These are phyloP conservation scores for Thymelicus lineola DNA, from an alignment of 2,888 invertebrate species.

Conservation along the genomic window DNA sequence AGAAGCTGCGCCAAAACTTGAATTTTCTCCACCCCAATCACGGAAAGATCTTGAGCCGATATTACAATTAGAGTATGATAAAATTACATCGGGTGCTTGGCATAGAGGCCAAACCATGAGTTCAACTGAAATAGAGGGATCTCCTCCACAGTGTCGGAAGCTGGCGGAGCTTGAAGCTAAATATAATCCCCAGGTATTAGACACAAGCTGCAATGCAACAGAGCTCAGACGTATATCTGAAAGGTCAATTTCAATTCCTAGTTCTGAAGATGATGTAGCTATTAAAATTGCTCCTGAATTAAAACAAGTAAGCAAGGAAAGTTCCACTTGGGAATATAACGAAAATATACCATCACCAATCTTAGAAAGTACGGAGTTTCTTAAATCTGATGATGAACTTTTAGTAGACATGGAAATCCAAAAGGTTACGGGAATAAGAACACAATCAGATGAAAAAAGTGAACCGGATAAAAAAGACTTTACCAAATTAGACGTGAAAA, in stretches of 20 bases:
- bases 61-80: constrained; percentile 89
- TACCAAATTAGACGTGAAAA: constrained; percentile 67
- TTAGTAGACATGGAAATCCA: constrained; percentile 83
- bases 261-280: constrained; percentile 90
- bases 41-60: constrained; percentile 91
- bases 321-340: constrained; percentile 86
- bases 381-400: constrained; percentile 85
- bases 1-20: constrained; percentile 89
- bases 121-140: constrained; percentile 91
- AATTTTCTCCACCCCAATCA: constrained; percentile 91
- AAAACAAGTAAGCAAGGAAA: constrained; percentile 79
- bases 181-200: constrained; percentile 87
- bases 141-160: constrained; percentile 89
- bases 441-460: constrained; percentile 66
- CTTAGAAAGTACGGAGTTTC: constrained; percentile 85
- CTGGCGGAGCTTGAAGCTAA: constrained; percentile 87
- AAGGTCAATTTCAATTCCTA: constrained; percentile 90
- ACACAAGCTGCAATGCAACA: constrained; percentile 87
- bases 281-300: constrained; percentile 84
- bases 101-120: constrained; percentile 90
- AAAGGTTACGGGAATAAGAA: constrained; percentile 78
- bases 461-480: constrained; percentile 65
- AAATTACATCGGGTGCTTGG: constrained; percentile 88
- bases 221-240: constrained; percentile 90
- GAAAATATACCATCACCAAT: constrained; percentile 88